Conservation (phyloP, 1,140 invertebrate species). For the Oryctes rhinoceros region DNA sequence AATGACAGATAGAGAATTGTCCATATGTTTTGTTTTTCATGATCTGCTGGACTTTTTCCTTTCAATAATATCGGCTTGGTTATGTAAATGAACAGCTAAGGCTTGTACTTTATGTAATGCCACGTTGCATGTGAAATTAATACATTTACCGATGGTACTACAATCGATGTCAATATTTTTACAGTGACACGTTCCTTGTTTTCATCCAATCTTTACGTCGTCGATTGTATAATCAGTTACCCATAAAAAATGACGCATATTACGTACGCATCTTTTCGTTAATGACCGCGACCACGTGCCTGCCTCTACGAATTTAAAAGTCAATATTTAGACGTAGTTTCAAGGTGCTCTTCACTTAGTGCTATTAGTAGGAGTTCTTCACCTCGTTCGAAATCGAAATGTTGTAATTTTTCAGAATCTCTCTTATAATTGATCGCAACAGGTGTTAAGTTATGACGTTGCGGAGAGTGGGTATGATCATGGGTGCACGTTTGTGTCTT, state of each 20-base stretch:
- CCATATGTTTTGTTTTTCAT: too few species aligned
- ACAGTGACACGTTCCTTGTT: background rate
- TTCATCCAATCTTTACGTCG: background rate
- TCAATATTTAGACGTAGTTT: conserved; percentile 18
- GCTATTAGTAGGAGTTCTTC: background rate
- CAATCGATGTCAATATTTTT: background rate
- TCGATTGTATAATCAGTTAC: background rate
- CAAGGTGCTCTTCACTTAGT: conserved; percentile 19
- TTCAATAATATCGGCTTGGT: too few species aligned
- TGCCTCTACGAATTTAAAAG: conserved; percentile 10
- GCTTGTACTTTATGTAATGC: background rate
- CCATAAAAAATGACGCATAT: background rate
- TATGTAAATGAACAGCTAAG: background rate
- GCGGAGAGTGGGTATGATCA: background rate
- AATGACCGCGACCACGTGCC: background rate
- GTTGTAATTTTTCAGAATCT: conserved; percentile 3
- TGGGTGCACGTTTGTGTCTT: background rate
- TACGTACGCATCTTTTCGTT: background rate
- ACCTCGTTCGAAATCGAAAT: background rate
- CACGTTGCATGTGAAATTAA: background rate
- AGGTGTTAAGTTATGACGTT: background rate
- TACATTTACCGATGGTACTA: background rate
- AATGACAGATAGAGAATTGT: too few species aligned
- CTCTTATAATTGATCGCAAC: background rate
- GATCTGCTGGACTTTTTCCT: too few species aligned